A percentile compares a stretch with the other conserved stretches of the same genome.
Conservation (phyloP, 2,113 vertebrate genomes). For the Promerops cafer region DNA sequence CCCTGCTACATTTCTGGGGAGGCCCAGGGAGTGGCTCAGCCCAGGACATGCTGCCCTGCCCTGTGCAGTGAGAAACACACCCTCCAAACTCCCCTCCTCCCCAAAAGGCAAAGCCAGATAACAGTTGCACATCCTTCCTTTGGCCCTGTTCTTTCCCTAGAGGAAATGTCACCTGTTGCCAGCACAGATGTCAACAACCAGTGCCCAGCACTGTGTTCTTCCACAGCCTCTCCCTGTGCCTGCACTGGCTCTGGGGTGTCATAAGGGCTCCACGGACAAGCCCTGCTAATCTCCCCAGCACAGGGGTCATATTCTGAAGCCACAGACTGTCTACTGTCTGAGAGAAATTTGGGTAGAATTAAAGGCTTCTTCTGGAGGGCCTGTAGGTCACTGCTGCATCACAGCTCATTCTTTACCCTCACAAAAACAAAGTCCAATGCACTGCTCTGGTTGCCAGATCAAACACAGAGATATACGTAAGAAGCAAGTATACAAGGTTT, state of each 20-base stretch:
- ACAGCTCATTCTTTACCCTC: background rate
- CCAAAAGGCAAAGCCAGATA: background rate
- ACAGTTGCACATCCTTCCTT: background rate
- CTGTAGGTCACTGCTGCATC: background rate
- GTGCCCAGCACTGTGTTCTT: accelerated
- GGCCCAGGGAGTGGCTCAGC: background rate
- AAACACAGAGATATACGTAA: accelerated
- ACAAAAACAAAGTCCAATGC: accelerated
- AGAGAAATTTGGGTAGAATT: background rate
- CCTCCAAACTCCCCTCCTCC: background rate
- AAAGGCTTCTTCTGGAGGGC: background rate
- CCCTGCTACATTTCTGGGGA: too few species aligned
- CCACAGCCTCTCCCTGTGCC: background rate
- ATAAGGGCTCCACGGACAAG: accelerated
- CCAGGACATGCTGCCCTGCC: background rate
- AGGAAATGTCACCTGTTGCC: background rate
- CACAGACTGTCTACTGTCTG: background rate
- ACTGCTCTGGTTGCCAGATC: background rate
- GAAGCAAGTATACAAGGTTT: background rate
- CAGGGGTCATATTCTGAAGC: background rate
- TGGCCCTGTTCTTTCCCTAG: background rate
- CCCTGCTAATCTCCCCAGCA: background rate
- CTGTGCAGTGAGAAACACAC: accelerated
- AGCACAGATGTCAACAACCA: background rate
- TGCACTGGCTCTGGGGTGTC: accelerated